Percentiles rank a stretch among this genome's conserved stretches.
Conservation (phyloP, 2,888 invertebrate genomes). For the Mythimna lalbum region DNA sequence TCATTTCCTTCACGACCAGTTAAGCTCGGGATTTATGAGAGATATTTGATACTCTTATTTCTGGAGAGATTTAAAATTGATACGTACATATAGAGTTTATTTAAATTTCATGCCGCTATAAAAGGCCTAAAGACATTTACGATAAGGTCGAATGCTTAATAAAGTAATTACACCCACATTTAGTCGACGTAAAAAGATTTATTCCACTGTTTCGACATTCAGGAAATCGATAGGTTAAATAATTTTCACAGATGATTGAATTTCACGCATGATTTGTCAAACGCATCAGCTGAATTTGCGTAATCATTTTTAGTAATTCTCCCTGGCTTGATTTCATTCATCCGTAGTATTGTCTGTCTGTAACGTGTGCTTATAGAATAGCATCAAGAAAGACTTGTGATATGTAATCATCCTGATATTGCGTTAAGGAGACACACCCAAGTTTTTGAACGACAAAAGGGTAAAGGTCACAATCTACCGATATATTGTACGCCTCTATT, state of each 20-base stretch:
- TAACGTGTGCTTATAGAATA: not conserved
- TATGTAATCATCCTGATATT: not conserved
- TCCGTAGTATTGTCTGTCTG: not conserved
- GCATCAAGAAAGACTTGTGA: not conserved
- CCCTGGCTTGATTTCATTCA: not conserved
- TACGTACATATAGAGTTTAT: not conserved
- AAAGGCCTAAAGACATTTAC: conserved; percentile 15
- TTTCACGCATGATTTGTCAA: conserved; percentile 24
- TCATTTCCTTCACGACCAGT: conserved; percentile 59
- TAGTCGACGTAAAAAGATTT: conserved; percentile 11
- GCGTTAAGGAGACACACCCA: not conserved
- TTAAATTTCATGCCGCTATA: conserved; percentile 9
- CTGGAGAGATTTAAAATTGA: conserved; percentile 12
- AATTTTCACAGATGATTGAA: conserved; percentile 68
- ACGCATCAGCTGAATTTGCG: conserved; percentile 46
- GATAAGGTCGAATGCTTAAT: conserved; percentile 29
- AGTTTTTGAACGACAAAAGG: not conserved
- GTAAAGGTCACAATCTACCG: conserved; percentile 2
- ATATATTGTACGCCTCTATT: conserved; percentile 1
- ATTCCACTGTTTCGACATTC: conserved; percentile 49
- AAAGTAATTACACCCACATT: conserved; percentile 34
- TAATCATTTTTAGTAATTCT: conserved; percentile 49
- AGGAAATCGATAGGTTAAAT: conserved; percentile 68
- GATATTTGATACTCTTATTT: conserved; percentile 17
- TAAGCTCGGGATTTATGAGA: conserved; percentile 28